phyloP scores from a whole-genome alignment of 2,113 vertebrate genomes.

The Boulengerochromis microlepis region DNA sequence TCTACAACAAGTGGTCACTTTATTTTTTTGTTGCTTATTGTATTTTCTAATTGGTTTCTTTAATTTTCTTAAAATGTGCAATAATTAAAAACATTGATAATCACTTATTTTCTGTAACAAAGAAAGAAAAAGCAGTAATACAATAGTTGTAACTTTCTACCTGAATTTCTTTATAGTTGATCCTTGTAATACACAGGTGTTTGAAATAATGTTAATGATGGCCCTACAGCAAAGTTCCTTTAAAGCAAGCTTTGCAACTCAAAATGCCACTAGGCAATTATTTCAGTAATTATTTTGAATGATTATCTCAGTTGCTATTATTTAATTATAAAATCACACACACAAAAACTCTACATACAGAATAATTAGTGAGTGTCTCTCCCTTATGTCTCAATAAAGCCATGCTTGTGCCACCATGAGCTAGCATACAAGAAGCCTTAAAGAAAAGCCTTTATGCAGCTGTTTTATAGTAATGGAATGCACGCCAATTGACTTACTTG shows the following conservation, averaged over 20 bases:
- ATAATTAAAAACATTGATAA: neutral
- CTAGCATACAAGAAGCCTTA: neutral
- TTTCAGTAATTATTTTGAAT: neutral
- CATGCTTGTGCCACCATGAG: neutral
- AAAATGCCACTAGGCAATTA: neutral
- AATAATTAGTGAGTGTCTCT: neutral
- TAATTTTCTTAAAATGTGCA: neutral
- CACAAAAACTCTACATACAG: neutral
- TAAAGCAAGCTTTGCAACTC: neutral
- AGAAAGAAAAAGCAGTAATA: neutral
- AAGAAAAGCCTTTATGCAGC: neutral
- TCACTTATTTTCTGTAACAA: neutral
- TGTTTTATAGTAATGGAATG: neutral
- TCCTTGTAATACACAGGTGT: neutral
- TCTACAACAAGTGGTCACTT: neutral
- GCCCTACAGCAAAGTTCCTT: neutral
- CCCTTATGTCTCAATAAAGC: neutral
- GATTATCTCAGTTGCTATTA: neutral
- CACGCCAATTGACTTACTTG: constrained; percentile 70
- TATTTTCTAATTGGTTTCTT: neutral
- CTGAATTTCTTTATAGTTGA: neutral
- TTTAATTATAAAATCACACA: neutral
- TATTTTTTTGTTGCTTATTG: neutral
- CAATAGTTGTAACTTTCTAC: neutral
- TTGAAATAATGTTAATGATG: neutral